Conservation (phyloP, 1,140 invertebrate genomes). For the Zaprionus inermis region DNA sequence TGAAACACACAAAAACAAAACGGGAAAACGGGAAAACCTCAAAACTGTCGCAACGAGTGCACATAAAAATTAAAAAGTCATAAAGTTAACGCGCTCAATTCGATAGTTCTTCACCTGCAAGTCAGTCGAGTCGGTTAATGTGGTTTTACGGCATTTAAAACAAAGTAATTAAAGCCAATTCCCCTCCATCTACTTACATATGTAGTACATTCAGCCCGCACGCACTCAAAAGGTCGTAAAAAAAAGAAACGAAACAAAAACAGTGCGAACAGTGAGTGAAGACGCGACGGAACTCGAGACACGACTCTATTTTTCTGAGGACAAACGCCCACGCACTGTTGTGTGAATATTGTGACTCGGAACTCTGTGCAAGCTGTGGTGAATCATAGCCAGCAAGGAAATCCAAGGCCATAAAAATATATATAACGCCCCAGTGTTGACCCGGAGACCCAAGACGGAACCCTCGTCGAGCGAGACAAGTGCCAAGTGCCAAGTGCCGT, state of each 20-base stretch:
- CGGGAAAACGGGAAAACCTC: slow-evolving; percentile 44
- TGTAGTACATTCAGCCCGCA: slow-evolving; percentile 30
- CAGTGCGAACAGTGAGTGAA: slow-evolving; percentile 1
- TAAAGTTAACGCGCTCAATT: slow-evolving; percentile 69
- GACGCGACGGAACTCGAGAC: slow-evolving; percentile 18
- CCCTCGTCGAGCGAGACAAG: slow-evolving; percentile 10
- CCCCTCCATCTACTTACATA: slow-evolving; percentile 24
- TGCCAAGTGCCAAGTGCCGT: slow-evolving; percentile 58
- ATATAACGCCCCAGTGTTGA: slow-evolving; percentile 46
- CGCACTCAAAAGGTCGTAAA: slow-evolving; percentile 50
- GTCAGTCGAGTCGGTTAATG: slow-evolving; percentile 14
- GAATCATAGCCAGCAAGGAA: slow-evolving; percentile 44
- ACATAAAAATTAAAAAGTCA: slow-evolving; percentile 80
- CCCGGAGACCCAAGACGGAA: slow-evolving; percentile 24
- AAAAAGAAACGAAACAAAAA: slow-evolving; percentile 4
- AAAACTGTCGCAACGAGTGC: slow-evolving; percentile 51
- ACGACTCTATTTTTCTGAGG: slow-evolving; percentile 28
- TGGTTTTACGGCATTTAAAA: slow-evolving; percentile 75
- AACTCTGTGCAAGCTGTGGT: slow-evolving; percentile 16
- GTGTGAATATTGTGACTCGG: slow-evolving; percentile 39
- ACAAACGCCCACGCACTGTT: slow-evolving; percentile 20
- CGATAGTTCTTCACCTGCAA: slow-evolving; percentile 42
- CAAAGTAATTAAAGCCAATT: slow-evolving; percentile 78
- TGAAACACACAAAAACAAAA: slow-evolving; percentile 9
- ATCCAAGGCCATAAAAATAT: slow-evolving; percentile 42